Percentiles rank a stretch among this genome's conserved stretches.
Evolutionary conservation across 2,113 vertebrate genomes (phyloP).

Genomic region (Nerophis lumbriciformis): DNA sequence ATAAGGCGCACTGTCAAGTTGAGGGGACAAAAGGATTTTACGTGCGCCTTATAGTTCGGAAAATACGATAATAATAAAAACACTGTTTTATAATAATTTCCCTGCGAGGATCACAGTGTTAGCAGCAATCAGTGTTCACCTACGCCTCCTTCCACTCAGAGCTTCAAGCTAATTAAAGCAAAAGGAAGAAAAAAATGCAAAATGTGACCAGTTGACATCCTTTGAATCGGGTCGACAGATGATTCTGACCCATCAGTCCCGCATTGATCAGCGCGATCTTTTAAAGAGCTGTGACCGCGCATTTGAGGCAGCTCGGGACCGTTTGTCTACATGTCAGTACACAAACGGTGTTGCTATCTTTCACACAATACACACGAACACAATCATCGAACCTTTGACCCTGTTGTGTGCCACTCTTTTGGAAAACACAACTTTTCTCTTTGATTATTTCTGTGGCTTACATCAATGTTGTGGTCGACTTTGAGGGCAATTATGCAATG

Average conservation of each 20-base stretch:
- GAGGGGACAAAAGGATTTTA: too few species aligned
- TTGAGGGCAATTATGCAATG: not conserved
- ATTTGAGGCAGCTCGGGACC: conserved; percentile 28
- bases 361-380: conserved; percentile 17
- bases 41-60: too few species aligned
- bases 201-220: not conserved
- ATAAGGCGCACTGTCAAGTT: too few species aligned
- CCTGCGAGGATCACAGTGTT: too few species aligned
- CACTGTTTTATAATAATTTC: too few species aligned
- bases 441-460: conserved; percentile 31
- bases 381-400: conserved; percentile 63
- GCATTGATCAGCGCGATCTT: conserved; percentile 17
- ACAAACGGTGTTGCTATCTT: conserved; percentile 15
- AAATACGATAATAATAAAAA: too few species aligned
- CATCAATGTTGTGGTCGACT: conserved; percentile 29
- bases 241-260: conserved; percentile 25
- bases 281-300: conserved; percentile 48
- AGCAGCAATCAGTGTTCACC: not conserved
- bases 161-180: conserved; percentile 19
- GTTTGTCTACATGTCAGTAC: conserved; percentile 51
- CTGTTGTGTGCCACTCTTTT: conserved; percentile 29
- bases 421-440: conserved; percentile 29
- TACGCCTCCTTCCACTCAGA: conserved; percentile 33
- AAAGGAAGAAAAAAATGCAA: not conserved
- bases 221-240: conserved; percentile 13